Conservation (phyloP, 2,888 invertebrate genomes). For the Dastarcus helophoroides region DNA sequence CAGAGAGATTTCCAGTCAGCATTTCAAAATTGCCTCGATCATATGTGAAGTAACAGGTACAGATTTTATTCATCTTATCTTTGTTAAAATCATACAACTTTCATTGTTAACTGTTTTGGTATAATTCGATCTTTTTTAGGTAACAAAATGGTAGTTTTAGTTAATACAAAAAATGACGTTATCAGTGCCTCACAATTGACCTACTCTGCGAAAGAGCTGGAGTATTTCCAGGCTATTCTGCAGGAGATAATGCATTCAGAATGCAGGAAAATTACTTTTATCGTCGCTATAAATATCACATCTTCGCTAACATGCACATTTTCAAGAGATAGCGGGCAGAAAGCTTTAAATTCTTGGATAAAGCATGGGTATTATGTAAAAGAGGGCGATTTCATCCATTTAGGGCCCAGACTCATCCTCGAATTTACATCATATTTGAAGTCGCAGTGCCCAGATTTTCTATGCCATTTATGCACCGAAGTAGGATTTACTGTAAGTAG, state of each 20-base stretch:
- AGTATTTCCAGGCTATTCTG: constrained; percentile 29
- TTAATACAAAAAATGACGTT: constrained; percentile 27
- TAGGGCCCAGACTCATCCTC: constrained; percentile 26
- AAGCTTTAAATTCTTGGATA: constrained; percentile 23
- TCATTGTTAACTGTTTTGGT: too few relatives aligned
- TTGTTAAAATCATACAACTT: too few relatives aligned
- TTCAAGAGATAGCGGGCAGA: constrained; percentile 23
- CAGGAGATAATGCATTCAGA: constrained; percentile 24
- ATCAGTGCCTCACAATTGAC: constrained; percentile 23
- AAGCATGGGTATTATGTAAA: constrained; percentile 25
- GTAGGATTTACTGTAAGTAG: constrained; percentile 27
- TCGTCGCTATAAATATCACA: constrained; percentile 25
- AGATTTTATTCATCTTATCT: too few relatives aligned
- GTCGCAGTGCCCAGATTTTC: constrained; percentile 20
- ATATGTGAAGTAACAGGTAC: constrained; percentile 29
- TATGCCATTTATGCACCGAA: constrained; percentile 29
- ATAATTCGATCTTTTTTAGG: too few relatives aligned
- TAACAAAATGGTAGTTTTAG: constrained; percentile 20
- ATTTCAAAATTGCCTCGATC: constrained; percentile 22
- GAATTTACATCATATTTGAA: constrained; percentile 29
- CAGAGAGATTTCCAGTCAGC: constrained; percentile 24
- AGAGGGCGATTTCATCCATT: constrained; percentile 21
- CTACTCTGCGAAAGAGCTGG: constrained; percentile 23
- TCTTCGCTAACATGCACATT: constrained; percentile 20
- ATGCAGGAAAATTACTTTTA: constrained; percentile 21